Evolutionary conservation across 2,113 vertebrate species (phyloP), one percentile per base, ranked within the genome.

Genomic region (Brachyistius frenatus): DNA sequence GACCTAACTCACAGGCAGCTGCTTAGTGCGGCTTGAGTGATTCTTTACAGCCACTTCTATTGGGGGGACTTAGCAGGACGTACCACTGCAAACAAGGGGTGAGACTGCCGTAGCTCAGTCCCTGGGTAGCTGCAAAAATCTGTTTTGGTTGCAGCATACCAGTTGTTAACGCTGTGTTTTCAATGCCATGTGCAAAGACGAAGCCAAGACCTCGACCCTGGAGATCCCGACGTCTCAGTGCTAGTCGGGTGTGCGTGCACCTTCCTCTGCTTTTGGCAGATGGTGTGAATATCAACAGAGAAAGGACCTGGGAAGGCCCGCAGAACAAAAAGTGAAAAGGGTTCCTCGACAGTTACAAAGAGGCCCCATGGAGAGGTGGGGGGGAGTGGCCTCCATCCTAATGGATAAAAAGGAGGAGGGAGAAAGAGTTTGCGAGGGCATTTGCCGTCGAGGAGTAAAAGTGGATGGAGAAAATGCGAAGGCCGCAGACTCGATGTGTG

Each of bases 1-100:
- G 97, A 98, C 98, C 98, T 98, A 98, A 98, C 96, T 96, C 96
- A 94, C 96, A 93, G 89, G 93, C 93, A 98, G 97, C 98, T 98
- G 97, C 97, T 99, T 98, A 98, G 97, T 98, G 97, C 96, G 96
- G 98, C 97, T 97, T 98, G 97, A 98, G 96, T 97, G 97, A 95
- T 95, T 97, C 97, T 98, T 97, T 98, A 98, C 95, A 99, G 97
- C 96, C 89, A 93, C 92, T 93, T 94, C 90, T 94, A 91, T 88
- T 88, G 89, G 85, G 53, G 88, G 87, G 90, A 86, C 79, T 93
- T 94, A 93, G 91, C 90, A 91, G 93, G 92, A 93, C 87, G 82
- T 92, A 94, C 93, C 91, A 96, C 94, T 95, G 95, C 95, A 95
- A 94, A 95, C 94, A 82, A 84, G 88, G 89, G 89, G 83, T 73